Conservation (phyloP, 2,113 vertebrate genomes). For the Etia nguti region DNA sequence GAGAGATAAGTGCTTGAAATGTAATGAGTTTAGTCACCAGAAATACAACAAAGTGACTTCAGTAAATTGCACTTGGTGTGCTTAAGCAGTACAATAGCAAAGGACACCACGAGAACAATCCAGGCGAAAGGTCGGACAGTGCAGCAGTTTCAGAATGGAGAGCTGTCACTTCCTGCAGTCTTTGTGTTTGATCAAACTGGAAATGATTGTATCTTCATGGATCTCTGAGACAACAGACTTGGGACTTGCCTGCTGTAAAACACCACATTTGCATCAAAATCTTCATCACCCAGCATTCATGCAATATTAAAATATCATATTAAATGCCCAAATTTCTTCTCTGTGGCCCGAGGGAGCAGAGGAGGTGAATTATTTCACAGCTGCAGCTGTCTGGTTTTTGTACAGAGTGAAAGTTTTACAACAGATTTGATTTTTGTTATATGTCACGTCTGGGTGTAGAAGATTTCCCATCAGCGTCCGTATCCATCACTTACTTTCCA, state of each 20-base stretch:
- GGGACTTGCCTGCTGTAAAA: neutral
- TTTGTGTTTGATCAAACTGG: neutral
- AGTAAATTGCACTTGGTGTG: neutral
- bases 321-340: neutral
- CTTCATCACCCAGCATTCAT: neutral
- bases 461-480: neutral
- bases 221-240: neutral
- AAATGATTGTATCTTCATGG: neutral
- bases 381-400: neutral
- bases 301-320: neutral
- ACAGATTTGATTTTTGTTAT: neutral
- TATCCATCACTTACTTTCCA: neutral
- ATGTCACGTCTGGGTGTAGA: neutral
- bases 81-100: neutral
- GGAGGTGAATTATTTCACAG: neutral
- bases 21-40: conserved; percentile 10
- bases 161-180: neutral
- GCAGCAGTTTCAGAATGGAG: neutral
- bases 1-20: conserved; percentile 25
- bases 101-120: neutral
- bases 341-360: neutral
- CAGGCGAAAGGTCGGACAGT: neutral
- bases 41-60: neutral
- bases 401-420: neutral
- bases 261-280: neutral